Percentiles rank a stretch among this genome's conserved stretches.
Evolutionary conservation across 2,888 invertebrate genomes (phyloP).

Genomic region (Caenorhabditis sp.): DNA sequence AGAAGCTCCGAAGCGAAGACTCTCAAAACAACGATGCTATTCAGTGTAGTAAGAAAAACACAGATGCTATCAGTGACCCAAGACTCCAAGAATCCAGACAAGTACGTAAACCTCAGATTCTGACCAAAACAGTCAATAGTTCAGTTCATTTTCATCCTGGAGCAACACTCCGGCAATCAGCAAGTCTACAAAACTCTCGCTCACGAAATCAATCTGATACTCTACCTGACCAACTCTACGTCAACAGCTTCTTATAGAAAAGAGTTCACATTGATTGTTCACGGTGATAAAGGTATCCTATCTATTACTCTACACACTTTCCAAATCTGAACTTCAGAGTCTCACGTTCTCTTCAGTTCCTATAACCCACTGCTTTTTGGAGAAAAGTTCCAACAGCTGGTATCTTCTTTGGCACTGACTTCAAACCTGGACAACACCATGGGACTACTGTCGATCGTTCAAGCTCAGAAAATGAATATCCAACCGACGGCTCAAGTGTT

Average conservation of each 20-base stretch:
- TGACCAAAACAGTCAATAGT: not conserved
- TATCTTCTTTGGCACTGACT: constrained; percentile 12
- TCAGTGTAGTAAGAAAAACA: constrained; percentile 33
- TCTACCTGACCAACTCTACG: constrained; percentile 16
- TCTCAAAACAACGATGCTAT: constrained; percentile 7
- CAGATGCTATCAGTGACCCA: constrained; percentile 46
- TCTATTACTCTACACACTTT: not conserved
- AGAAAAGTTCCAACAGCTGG: constrained; percentile 12
- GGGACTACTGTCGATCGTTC: constrained; percentile 55
- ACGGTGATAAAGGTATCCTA: constrained; percentile 7
- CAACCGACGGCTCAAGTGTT: constrained; percentile 62
- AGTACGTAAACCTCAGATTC: not conserved
- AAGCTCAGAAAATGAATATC: constrained; percentile 59
- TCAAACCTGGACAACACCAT: constrained; percentile 43
- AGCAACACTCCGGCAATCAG: constrained; percentile 41
- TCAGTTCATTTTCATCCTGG: constrained; percentile 57
- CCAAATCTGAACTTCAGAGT: constrained; percentile 20
- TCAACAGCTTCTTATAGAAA: constrained; percentile 14
- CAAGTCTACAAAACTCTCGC: constrained; percentile 33
- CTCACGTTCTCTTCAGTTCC: constrained; percentile 45
- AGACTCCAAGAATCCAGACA: constrained; percentile 42
- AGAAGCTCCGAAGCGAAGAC: not conserved
- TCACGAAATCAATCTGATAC: constrained; percentile 38
- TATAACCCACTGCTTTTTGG: constrained; percentile 36
- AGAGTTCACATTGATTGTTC: constrained; percentile 57